Evolutionary conservation across 2,888 invertebrate genomes (phyloP).

Genomic region (Rhodophaea formosa): DNA sequence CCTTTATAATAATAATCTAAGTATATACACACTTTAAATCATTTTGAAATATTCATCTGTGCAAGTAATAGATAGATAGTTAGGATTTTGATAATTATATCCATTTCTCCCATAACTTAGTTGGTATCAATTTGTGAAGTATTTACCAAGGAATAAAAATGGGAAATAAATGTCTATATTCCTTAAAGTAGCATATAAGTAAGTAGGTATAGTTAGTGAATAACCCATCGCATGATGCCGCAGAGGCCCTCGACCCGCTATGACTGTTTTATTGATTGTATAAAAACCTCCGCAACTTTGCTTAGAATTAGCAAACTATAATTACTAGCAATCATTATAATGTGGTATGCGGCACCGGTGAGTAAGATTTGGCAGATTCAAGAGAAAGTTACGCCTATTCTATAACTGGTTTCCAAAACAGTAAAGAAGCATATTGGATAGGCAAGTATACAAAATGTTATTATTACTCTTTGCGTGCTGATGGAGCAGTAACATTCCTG

Average conservation of each 20-base stretch:
- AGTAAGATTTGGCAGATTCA: background rate
- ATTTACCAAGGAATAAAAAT: no score
- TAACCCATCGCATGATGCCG: slow-evolving; percentile 53
- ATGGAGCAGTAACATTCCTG: no score
- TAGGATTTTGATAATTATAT: no score
- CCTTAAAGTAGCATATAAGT: no score
- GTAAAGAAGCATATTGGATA: background rate
- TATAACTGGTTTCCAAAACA: background rate
- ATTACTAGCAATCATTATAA: background rate
- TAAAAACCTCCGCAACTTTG: slow-evolving; percentile 32
- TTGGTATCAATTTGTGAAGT: no score
- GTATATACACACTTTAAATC: no score
- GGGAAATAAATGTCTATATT: no score
- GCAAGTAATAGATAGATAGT: no score
- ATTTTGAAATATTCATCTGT: no score
- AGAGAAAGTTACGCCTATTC: background rate
- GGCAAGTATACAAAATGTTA: no score
- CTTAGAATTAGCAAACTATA: slow-evolving; percentile 28
- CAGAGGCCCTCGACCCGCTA: slow-evolving; percentile 41
- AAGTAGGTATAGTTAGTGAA: slow-evolving; percentile 13
- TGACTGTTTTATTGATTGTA: slow-evolving; percentile 53
- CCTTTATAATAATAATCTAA: no score
- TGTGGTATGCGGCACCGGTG: background rate
- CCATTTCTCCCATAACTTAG: no score
- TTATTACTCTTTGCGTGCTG: background rate